Percentiles rank a stretch among this genome's conserved stretches.
Evolutionary conservation across 92 coral and sea anemone genomes (phyloP).

Genomic region (Bergia sp.): DNA sequence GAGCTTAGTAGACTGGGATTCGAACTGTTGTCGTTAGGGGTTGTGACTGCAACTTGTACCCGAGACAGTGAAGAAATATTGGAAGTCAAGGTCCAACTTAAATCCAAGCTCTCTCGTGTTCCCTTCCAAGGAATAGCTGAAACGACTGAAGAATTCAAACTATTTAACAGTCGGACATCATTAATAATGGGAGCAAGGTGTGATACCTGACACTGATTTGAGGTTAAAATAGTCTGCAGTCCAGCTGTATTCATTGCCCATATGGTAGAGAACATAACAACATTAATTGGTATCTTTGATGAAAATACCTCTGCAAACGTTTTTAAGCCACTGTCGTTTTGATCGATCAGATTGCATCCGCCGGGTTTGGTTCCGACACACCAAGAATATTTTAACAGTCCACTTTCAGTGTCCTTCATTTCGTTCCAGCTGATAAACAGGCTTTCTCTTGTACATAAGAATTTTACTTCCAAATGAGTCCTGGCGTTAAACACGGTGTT

Average conservation of each 20-base stretch:
- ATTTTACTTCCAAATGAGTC: background rate
- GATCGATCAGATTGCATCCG: slow-evolving; percentile 24
- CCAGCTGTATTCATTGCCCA: background rate
- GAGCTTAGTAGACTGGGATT: background rate
- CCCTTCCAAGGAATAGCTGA: slow-evolving; percentile 28
- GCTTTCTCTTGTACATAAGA: background rate
- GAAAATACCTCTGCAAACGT: background rate
- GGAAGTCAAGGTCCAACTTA: background rate
- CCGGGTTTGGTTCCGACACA: slow-evolving; percentile 58
- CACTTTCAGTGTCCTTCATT: slow-evolving; percentile 66
- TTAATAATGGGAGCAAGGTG: background rate
- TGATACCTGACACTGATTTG: background rate
- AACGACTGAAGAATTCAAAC: background rate
- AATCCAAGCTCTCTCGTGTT: background rate
- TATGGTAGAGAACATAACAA: background rate
- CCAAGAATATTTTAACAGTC: slow-evolving; percentile 57
- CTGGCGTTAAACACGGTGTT: background rate
- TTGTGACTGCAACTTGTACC: slow-evolving; percentile 45
- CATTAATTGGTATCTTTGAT: background rate
- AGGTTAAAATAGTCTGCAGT: background rate
- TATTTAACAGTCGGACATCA: background rate
- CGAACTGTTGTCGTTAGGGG: background rate
- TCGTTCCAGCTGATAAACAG: background rate
- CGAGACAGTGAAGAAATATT: slow-evolving; percentile 1
- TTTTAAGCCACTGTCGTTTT: background rate